These are phyloP conservation scores for Tachyglossus aculeatus DNA, from an alignment of 2,797 vertebrate genomes.

Conservation along the genomic window DNA sequence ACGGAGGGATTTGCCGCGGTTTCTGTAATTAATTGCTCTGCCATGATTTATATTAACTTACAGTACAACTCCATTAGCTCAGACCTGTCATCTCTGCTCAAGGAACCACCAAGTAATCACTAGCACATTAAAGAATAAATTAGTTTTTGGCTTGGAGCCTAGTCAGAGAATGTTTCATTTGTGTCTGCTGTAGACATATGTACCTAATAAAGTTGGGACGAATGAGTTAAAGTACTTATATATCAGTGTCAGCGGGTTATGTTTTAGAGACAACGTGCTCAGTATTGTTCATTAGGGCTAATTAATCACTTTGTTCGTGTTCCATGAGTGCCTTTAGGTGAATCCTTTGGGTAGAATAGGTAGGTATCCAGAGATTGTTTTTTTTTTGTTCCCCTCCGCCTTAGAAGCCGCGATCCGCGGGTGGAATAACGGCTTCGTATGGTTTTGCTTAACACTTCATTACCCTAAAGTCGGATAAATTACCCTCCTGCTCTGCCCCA, in stretches of 20 bases:
- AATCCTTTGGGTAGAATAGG: slow-evolving; percentile 67
- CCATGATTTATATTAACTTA: slow-evolving; percentile 87
- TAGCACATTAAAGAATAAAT: slow-evolving; percentile 86
- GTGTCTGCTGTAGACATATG: slow-evolving; percentile 82
- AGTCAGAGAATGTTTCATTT: slow-evolving; percentile 79
- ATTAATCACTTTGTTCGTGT: slow-evolving; percentile 70
- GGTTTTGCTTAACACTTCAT: slow-evolving; percentile 84
- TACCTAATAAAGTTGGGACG: slow-evolving; percentile 81
- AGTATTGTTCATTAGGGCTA: slow-evolving; percentile 74
- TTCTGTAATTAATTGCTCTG: slow-evolving; percentile 87
- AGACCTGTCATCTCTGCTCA: slow-evolving; percentile 83
- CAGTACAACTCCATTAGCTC: slow-evolving; percentile 85
- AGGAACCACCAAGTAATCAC: slow-evolving; percentile 83
- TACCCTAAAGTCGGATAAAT: slow-evolving; percentile 80
- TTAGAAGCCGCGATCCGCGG: slow-evolving; percentile 72
- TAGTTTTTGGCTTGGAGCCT: slow-evolving; percentile 82
- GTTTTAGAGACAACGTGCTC: slow-evolving; percentile 69
- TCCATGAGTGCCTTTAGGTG: slow-evolving; percentile 68
- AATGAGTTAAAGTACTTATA: slow-evolving; percentile 76
- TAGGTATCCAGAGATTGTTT: slow-evolving; percentile 66
- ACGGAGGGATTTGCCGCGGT: slow-evolving; percentile 84
- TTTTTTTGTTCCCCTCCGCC: slow-evolving; percentile 42
- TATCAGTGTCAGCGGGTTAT: slow-evolving; percentile 68
- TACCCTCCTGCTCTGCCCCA: slow-evolving; percentile 72
- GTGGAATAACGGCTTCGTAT: slow-evolving; percentile 80